Evolutionary conservation across 1,140 invertebrate species (phyloP).

Genomic region (Sitophilus oryzae): DNA sequence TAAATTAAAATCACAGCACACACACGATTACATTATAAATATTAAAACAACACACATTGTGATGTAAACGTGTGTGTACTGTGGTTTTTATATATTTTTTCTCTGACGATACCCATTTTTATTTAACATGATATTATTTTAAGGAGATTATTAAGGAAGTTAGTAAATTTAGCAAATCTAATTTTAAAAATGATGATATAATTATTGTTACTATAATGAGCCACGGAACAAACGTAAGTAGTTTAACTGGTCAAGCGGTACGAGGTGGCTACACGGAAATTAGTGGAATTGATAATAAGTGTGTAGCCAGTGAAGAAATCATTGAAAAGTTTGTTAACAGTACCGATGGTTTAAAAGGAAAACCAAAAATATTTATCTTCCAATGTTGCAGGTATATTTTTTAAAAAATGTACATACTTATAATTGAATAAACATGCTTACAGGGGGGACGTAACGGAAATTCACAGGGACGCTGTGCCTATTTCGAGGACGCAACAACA

Average conservation of each 20-base stretch:
- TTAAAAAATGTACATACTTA: neutral
- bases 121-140: too few relatives aligned
- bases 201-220: conserved; percentile 55
- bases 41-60: too few relatives aligned
- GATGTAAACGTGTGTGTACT: too few relatives aligned
- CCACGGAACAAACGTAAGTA: conserved; percentile 46
- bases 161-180: conserved; percentile 18
- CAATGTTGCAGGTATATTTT: conserved; percentile 45
- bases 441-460: conserved; percentile 13
- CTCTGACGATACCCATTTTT: too few relatives aligned
- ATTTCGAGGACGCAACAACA: conserved; percentile 17
- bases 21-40: too few relatives aligned
- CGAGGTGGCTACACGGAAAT: conserved; percentile 35
- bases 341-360: conserved; percentile 50
- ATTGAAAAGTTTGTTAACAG: conserved; percentile 58
- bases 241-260: conserved; percentile 18
- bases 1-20: too few relatives aligned
- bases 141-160: conserved; percentile 18
- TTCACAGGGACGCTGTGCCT: conserved; percentile 15
- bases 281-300: conserved; percentile 46
- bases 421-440: conserved; percentile 3
- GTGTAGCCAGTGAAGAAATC: conserved; percentile 47
- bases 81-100: too few relatives aligned
- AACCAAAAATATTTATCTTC: conserved; percentile 76
- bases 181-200: conserved; percentile 45